These are phyloP conservation scores for Ennomos erosarius DNA, from an alignment of 2,888 invertebrate genomes.

Conservation along the genomic window DNA sequence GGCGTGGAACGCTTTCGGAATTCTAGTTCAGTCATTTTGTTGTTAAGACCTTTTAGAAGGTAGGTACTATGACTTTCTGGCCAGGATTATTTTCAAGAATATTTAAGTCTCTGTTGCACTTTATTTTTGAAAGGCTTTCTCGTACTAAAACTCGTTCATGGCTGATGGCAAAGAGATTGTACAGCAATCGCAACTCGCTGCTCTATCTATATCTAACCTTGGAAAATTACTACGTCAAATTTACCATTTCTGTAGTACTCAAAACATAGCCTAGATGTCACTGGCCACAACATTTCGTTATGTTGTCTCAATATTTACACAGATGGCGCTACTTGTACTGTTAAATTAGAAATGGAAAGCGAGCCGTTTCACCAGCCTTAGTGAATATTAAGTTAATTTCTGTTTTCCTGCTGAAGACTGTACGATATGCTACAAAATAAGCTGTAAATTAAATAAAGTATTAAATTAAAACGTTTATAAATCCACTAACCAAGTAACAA, in stretches of 20 bases:
- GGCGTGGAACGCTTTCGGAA: too few species aligned
- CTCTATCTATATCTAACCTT: constrained; percentile 28
- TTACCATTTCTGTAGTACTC: constrained; percentile 23
- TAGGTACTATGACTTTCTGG: too few species aligned
- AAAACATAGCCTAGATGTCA: constrained; percentile 28
- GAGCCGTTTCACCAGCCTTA: too few species aligned
- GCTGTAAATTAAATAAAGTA: too few species aligned
- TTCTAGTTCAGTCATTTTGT: too few species aligned
- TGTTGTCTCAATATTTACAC: background rate
- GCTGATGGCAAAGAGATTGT: background rate
- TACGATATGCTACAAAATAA: constrained; percentile 7
- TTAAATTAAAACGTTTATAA: too few species aligned
- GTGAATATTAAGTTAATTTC: constrained; percentile 25
- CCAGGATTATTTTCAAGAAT: too few species aligned
- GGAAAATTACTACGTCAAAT: constrained; percentile 30
- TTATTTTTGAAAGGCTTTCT: background rate
- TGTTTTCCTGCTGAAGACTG: constrained; percentile 19
- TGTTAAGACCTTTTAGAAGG: too few species aligned
- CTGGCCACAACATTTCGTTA: constrained; percentile 2
- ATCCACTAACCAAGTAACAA: too few species aligned
- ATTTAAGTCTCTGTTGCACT: too few species aligned
- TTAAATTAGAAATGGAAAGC: constrained; percentile 26
- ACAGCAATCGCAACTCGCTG: constrained; percentile 17
- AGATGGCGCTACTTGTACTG: constrained; percentile 33
- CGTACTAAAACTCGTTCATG: background rate